These are phyloP conservation scores for Epirrhoe tristata DNA, from an alignment of 2,888 invertebrate genomes.

Conservation along the genomic window DNA sequence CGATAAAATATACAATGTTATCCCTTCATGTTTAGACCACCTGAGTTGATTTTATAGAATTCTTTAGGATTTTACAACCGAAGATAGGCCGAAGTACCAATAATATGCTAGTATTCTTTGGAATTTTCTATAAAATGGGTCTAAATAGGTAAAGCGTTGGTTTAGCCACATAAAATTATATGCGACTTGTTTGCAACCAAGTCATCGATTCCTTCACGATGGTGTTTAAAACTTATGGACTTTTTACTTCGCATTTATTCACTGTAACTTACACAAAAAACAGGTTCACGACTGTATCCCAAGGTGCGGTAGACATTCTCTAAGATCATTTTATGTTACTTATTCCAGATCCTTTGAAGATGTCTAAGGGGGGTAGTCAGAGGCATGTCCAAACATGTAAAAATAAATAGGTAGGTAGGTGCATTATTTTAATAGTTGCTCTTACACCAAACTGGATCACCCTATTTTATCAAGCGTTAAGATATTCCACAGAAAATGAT, in stretches of 20 bases:
- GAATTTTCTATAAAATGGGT: neutral
- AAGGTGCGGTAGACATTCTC: too few relatives aligned
- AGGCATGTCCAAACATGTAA: too few relatives aligned
- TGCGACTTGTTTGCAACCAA: neutral
- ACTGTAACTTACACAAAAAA: neutral
- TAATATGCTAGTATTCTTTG: neutral
- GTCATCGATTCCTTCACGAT: neutral
- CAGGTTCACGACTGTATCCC: too few relatives aligned
- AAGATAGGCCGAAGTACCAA: conserved; percentile 8
- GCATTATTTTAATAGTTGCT: too few relatives aligned
- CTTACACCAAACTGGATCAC: conserved; percentile 30
- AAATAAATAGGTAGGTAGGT: too few relatives aligned
- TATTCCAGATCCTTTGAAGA: too few relatives aligned
- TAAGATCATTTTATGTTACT: too few relatives aligned
- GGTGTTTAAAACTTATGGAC: neutral
- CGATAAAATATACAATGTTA: conserved; percentile 11
- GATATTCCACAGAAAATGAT: conserved; percentile 35
- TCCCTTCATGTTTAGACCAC: conserved; percentile 19
- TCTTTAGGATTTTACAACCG: conserved; percentile 17
- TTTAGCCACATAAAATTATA: neutral
- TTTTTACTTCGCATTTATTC: neutral
- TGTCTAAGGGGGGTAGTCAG: too few relatives aligned
- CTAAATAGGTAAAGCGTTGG: neutral
- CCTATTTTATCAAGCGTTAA: conserved; percentile 31
- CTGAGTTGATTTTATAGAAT: conserved; percentile 21